These are phyloP conservation scores for Montipora sp. DNA, from an alignment of 64 coral and sea anemone genomes.

Conservation along the genomic window DNA sequence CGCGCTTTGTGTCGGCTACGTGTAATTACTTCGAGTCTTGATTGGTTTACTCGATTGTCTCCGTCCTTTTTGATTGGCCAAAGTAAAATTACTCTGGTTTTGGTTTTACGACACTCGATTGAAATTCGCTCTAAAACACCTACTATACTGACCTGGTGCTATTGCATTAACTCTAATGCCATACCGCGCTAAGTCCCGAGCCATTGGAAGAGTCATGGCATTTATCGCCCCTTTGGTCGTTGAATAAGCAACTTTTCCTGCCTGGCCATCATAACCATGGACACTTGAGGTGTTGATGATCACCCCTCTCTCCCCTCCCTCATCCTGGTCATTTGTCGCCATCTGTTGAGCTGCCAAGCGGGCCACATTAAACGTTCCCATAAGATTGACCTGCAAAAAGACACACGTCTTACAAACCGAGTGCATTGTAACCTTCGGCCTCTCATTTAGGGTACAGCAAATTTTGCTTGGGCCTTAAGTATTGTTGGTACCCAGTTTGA, in stretches of 20 bases:
- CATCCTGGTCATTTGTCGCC: slow-evolving; percentile 72
- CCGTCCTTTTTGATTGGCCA: too few species aligned
- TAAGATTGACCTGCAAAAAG: slow-evolving; percentile 74
- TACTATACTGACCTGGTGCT: slow-evolving; percentile 63
- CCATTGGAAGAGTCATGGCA: slow-evolving; percentile 81
- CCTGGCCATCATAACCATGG: slow-evolving; percentile 84
- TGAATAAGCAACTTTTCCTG: slow-evolving; percentile 79
- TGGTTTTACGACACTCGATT: too few species aligned
- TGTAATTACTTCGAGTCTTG: too few species aligned
- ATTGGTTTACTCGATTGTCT: too few species aligned
- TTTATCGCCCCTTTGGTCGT: slow-evolving; percentile 84
- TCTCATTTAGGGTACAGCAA: too few species aligned
- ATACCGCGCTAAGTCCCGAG: slow-evolving; percentile 72
- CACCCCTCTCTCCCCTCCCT: slow-evolving; percentile 81
- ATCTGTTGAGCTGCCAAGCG: slow-evolving; percentile 77
- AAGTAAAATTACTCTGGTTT: too few species aligned
- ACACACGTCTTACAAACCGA: too few species aligned
- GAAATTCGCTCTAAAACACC: too few species aligned
- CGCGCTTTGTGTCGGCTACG: too few species aligned
- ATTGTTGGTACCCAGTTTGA: too few species aligned
- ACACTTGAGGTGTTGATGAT: slow-evolving; percentile 86
- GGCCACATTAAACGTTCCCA: slow-evolving; percentile 82
- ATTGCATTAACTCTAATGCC: slow-evolving; percentile 87
- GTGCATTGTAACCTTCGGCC: too few species aligned
- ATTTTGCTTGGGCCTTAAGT: too few species aligned